phyloP scores from a whole-genome alignment of 2,113 vertebrate genomes.

The Toxotes chatareus region DNA sequence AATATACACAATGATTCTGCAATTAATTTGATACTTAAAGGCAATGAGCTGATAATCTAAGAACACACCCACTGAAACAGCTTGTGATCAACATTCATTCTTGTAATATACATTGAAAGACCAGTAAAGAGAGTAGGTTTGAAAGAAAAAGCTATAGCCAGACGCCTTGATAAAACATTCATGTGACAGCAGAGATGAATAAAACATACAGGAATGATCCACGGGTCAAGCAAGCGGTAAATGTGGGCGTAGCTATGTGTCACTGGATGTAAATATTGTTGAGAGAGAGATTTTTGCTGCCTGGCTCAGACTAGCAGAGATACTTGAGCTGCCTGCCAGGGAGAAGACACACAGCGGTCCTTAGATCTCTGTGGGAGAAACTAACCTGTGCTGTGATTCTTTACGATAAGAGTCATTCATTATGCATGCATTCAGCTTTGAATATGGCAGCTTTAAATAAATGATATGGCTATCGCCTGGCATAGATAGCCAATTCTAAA shows the following conservation, averaged over 20 bases:
- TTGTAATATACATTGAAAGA: constrained; percentile 38
- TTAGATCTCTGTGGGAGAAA: constrained; percentile 35
- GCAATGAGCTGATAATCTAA: constrained; percentile 62
- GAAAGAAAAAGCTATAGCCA: constrained; percentile 30
- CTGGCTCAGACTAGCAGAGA: constrained; percentile 18
- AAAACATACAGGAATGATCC: constrained; percentile 65
- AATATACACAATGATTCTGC: constrained; percentile 72
- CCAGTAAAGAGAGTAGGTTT: constrained; percentile 11
- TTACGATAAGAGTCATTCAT: constrained; percentile 63
- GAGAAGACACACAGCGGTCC: constrained; percentile 31
- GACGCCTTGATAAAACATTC: constrained; percentile 66
- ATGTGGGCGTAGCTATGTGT: constrained; percentile 54
- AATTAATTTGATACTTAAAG: constrained; percentile 76
- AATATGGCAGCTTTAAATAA: constrained; percentile 60
- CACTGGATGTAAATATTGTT: constrained; percentile 61
- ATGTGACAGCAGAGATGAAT: constrained; percentile 71
- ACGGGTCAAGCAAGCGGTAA: constrained; percentile 66
- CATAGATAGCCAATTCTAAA: constrained; percentile 23
- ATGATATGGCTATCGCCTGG: constrained; percentile 34
- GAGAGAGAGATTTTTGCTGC: constrained; percentile 21
- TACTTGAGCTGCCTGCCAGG: constrained; percentile 17
- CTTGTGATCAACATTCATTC: constrained; percentile 47
- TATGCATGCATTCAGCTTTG: constrained; percentile 54
- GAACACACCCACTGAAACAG: constrained; percentile 47
- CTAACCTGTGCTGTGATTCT: constrained; percentile 48